A percentile compares a stretch with the other conserved stretches of the same genome.
Evolutionary conservation across 2,113 vertebrate species (phyloP).

Genomic region (Cathartes aura): DNA sequence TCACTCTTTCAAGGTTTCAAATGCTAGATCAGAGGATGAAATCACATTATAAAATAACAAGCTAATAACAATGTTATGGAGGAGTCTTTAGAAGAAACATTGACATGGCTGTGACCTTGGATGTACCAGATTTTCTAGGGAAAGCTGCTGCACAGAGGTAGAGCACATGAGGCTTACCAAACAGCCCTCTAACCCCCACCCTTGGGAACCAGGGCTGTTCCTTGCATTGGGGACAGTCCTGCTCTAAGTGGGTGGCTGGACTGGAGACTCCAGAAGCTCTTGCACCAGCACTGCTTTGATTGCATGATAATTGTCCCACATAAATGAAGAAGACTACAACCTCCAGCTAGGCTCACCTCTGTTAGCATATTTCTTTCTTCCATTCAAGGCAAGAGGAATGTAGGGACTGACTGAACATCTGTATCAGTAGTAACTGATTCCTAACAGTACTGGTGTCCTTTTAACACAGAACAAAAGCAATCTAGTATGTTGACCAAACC

Average conservation of each 20-base stretch:
- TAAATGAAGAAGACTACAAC: not conserved
- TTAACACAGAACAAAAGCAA: not conserved
- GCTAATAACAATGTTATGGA: not conserved
- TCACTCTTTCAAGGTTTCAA: not conserved
- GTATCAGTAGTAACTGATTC: not conserved
- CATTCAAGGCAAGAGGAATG: not conserved
- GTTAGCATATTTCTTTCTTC: not conserved
- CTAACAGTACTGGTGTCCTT: not conserved
- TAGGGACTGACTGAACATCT: not conserved
- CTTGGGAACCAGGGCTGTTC: not conserved
- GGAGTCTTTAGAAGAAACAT: not conserved
- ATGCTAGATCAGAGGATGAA: not conserved
- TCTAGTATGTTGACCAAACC: not conserved
- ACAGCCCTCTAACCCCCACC: not conserved
- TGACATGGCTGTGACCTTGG: not conserved
- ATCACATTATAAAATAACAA: not conserved
- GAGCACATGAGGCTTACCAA: not conserved
- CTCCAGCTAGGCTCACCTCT: not conserved
- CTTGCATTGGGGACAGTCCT: not conserved
- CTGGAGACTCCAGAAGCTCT: not conserved
- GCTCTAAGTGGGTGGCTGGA: not conserved
- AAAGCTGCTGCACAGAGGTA: not conserved
- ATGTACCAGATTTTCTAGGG: not conserved
- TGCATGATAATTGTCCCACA: not conserved
- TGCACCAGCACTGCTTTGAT: not conserved